Base-by-base conservation (phyloP, 2,888 invertebrate genomes). In the Marronus borbonicus region DNA sequence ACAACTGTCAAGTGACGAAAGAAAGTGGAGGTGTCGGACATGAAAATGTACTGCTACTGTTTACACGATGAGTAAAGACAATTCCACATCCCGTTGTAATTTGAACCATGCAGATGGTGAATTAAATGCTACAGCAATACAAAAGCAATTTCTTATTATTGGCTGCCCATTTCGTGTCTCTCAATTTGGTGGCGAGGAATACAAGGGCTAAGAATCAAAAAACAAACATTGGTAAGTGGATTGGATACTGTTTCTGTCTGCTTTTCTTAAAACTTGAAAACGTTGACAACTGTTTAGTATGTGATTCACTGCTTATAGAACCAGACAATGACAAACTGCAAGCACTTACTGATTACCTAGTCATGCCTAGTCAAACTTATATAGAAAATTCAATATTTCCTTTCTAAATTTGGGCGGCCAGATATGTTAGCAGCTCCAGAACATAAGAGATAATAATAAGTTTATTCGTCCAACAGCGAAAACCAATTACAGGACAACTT, bases 1-100 rank as follows among this genome's bases (percentile, higher is more conserved):
- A 66, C 66, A 64, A 31, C 64, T 66, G 3, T 44, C 44, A 66
- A 66, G 66, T 44, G 66, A 49, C 66, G 44, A 66, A 44, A 66
- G 3, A 66, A 0, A 66, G 44, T 39, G 44, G 44, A 44, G 17
- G 10, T 66, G 66, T 66, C 44, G 44, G 20, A 20, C 44, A 20
- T 17, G 3, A 31, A 31, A 17, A 17, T 17, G 0, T 17, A 17
- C 17, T 17, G 17, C 17, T 17, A 17, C 17, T 17, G 17, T 17
- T 17, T 17, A 17, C 17, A 17, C 17, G 17, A 17, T 17, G 17
- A 17, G 17, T 24, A 28, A 17, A 17, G 17, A 17, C 17, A 17
- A 17, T 66, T 66, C 17, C 49, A 66, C 17, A 66, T 24, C 44
- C 44, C 49, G 20, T 44, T 49, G 44, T 44, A 44, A 66, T 39